phyloP scores from a whole-genome alignment of 2,797 vertebrate genomes.

The Rhodeus uyekii region DNA sequence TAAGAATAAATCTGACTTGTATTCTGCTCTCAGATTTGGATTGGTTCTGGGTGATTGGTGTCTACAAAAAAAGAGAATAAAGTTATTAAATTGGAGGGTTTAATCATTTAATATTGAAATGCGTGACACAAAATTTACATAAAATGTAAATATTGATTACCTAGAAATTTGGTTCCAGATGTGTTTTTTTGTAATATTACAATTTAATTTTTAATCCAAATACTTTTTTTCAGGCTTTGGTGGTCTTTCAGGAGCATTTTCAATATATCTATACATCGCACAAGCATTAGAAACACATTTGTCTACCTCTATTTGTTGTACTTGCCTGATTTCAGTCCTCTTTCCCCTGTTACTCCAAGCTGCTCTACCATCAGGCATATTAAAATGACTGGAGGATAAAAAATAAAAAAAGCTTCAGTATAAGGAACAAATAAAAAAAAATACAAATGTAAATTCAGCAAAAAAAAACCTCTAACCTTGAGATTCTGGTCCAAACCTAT shows the following conservation, averaged over 20 bases:
- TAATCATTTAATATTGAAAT: background rate
- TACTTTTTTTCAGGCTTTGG: slow-evolving; percentile 40
- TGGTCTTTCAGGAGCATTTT: slow-evolving; percentile 26
- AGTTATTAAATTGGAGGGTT: background rate
- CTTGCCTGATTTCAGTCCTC: background rate
- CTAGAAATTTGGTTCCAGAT: slow-evolving; percentile 47
- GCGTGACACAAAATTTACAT: background rate
- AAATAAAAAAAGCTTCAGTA: background rate
- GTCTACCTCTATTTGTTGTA: background rate
- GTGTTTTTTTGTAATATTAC: background rate
- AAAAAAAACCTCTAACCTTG: background rate
- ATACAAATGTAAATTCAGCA: background rate
- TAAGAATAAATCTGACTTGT: slow-evolving; percentile 9
- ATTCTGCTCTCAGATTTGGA: slow-evolving; percentile 23
- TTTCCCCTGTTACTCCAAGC: background rate
- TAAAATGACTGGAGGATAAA: background rate
- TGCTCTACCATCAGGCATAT: background rate
- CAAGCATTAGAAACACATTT: background rate
- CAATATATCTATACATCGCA: background rate
- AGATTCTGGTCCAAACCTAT: slow-evolving; percentile 24
- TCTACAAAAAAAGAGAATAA: background rate
- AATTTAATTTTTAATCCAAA: background rate
- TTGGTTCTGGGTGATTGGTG: slow-evolving; percentile 10
- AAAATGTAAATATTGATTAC: background rate
- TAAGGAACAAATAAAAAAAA: background rate